Percentiles rank a stretch among this genome's conserved stretches.
Evolutionary conservation across 2,888 invertebrate genomes (phyloP).

Genomic region (Hydropsyche betteni): DNA sequence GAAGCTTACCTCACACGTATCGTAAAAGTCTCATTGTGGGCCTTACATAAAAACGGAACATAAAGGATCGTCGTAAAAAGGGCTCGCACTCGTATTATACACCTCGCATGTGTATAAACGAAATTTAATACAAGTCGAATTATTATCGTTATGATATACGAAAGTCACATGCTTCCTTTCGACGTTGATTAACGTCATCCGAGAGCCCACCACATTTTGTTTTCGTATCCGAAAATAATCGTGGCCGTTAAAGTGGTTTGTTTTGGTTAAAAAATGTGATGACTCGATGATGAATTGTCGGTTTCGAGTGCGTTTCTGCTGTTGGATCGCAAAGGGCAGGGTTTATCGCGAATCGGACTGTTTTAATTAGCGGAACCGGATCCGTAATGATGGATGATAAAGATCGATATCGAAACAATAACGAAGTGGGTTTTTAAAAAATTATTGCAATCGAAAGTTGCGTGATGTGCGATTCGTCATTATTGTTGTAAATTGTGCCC

Average conservation of each 20-base stretch:
- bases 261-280: too few relatives aligned
- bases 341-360: background rate
- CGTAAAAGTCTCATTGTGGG: constrained; percentile 19
- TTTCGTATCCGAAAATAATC: constrained; percentile 22
- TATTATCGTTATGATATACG: background rate
- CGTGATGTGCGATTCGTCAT: constrained; percentile 32
- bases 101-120: too few relatives aligned
- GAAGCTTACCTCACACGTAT: constrained; percentile 6
- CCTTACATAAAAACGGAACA: too few relatives aligned
- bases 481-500: too few relatives aligned
- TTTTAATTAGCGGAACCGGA: background rate
- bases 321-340: too few relatives aligned
- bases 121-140: too few relatives aligned
- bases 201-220: constrained; percentile 1
- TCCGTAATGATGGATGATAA: background rate
- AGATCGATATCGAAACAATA: background rate
- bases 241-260: background rate
- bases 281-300: too few relatives aligned
- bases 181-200: constrained; percentile 9
- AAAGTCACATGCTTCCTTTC: constrained; percentile 28
- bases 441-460: constrained; percentile 26
- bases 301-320: background rate
- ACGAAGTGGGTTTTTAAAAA: constrained; percentile 24
- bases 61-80: too few relatives aligned
- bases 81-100: too few relatives aligned